These are phyloP conservation scores for Sesamia inferens DNA, from an alignment of 2,888 invertebrate genomes.

Conservation along the genomic window DNA sequence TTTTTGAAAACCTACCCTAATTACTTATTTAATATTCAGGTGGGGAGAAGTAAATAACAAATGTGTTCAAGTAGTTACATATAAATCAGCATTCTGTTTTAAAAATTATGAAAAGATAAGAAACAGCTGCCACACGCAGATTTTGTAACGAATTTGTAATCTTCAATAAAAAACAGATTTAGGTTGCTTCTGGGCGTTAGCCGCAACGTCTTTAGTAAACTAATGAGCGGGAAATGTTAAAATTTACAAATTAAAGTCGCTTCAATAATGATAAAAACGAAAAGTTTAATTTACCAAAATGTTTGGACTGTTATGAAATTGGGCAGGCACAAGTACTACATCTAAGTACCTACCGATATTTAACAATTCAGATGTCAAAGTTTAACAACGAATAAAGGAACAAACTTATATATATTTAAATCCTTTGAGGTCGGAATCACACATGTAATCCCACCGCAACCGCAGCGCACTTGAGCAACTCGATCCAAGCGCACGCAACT, in stretches of 20 bases:
- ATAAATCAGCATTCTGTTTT: conserved; percentile 39
- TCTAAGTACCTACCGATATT: too few relatives aligned
- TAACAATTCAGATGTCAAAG: conserved; percentile 11
- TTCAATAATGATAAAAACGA: conserved; percentile 2
- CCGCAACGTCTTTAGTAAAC: conserved; percentile 23
- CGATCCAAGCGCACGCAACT: conserved; percentile 60
- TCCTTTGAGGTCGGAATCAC: conserved; percentile 54
- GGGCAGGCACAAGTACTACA: background rate
- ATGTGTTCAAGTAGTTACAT: conserved; percentile 46
- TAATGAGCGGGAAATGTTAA: conserved; percentile 18
- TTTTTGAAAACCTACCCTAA: conserved; percentile 41
- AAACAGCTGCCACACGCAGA: conserved; percentile 52
- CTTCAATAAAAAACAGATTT: conserved; percentile 58
- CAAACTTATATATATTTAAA: conserved; percentile 31
- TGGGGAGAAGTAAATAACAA: conserved; percentile 41
- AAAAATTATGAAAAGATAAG: conserved; percentile 55
- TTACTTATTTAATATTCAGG: conserved; percentile 46
- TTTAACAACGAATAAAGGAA: conserved; percentile 18
- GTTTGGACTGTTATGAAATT: background rate
- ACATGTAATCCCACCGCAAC: conserved; percentile 39
- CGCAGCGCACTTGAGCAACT: conserved; percentile 64
- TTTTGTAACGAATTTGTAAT: conserved; percentile 55
- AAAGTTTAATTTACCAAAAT: background rate
- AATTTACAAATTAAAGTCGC: conserved; percentile 3
- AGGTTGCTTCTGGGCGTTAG: conserved; percentile 25